Conservation (phyloP, 1,140 invertebrate genomes). For the Drosophila suzukii region DNA sequence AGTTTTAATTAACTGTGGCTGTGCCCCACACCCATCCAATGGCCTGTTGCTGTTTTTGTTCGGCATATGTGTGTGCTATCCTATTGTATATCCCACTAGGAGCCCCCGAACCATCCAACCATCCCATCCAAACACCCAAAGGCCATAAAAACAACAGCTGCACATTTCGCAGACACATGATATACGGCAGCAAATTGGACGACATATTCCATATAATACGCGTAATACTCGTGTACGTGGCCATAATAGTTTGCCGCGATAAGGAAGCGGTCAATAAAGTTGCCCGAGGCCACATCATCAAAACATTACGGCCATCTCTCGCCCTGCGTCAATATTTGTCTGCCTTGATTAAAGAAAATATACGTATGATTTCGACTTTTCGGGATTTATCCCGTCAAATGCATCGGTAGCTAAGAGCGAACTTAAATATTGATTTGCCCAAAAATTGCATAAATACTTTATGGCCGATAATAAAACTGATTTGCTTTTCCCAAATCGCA, state of each 20-base stretch:
- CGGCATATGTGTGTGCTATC: conserved; percentile 30
- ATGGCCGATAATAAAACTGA: conserved; percentile 19
- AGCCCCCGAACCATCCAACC: background rate
- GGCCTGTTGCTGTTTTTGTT: conserved; percentile 40
- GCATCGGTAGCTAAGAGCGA: conserved; percentile 10
- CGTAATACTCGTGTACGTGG: conserved; percentile 38
- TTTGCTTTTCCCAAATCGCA: background rate
- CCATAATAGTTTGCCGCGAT: conserved; percentile 43
- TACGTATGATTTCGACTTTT: background rate
- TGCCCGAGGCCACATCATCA: conserved; percentile 26
- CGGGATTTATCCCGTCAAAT: conserved; percentile 16
- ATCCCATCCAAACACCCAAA: conserved; percentile 1
- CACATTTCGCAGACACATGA: conserved; percentile 55
- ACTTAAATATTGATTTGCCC: conserved; percentile 34
- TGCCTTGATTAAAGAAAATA: conserved; percentile 43
- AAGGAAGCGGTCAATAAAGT: conserved; percentile 35
- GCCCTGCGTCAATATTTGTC: conserved; percentile 28
- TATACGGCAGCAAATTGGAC: conserved; percentile 57
- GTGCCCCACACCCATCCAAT: background rate
- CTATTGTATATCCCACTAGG: conserved; percentile 18
- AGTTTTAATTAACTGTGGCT: conserved; percentile 42
- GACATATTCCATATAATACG: conserved; percentile 43
- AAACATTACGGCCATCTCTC: conserved; percentile 17
- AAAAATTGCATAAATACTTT: conserved; percentile 31
- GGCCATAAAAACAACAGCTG: conserved; percentile 62